phyloP scores from a whole-genome alignment of 1,140 invertebrate species.

The Cyclina sinensis region DNA sequence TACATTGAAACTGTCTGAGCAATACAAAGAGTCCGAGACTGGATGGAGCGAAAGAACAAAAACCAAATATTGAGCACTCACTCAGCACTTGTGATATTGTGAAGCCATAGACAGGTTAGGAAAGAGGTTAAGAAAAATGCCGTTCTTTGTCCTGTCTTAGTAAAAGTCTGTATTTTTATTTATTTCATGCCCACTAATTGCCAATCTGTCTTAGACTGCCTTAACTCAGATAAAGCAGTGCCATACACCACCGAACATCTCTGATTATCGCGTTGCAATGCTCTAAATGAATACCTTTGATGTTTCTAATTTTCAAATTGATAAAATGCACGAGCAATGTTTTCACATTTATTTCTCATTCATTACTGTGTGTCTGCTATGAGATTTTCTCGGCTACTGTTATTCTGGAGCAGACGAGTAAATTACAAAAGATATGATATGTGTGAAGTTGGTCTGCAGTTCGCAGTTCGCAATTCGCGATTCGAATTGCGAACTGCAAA shows the following conservation, averaged over 20 bases:
- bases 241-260: background rate
- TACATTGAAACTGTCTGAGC: too few species aligned
- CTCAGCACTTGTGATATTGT: too few species aligned
- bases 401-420: background rate
- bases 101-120: too few species aligned
- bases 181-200: background rate
- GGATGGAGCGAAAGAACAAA: too few species aligned
- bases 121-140: too few species aligned
- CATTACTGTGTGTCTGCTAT: background rate
- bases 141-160: background rate
- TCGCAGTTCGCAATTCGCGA: too few species aligned
- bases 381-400: background rate
- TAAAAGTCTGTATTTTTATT: background rate
- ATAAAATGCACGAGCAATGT: slow-evolving; percentile 18
- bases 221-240: background rate
- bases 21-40: too few species aligned
- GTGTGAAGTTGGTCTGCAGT: too few species aligned
- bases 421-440: background rate
- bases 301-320: slow-evolving; percentile 38
- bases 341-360: slow-evolving; percentile 33
- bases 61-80: too few species aligned
- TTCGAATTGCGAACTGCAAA: too few species aligned
- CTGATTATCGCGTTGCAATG: slow-evolving; percentile 17
- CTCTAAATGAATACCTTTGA: slow-evolving; percentile 13
- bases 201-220: background rate